Base-by-base conservation (phyloP, 2,888 invertebrate species). In the Plagodis dolabraria region DNA sequence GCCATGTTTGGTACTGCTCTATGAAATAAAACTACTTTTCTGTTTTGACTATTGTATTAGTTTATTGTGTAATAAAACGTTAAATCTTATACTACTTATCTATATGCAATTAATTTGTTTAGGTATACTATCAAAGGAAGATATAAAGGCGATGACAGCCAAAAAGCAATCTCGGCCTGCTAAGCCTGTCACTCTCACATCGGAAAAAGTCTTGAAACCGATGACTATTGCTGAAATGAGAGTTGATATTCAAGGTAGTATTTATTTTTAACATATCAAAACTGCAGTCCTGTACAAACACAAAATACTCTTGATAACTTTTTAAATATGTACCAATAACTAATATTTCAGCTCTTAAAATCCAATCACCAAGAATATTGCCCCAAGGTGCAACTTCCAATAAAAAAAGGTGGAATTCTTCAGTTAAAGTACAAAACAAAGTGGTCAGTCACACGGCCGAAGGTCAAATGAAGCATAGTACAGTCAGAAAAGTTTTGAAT, bases 341-440 rank as follows among this genome's bases (percentile, higher is more conserved):
- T 22, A 22, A 22, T 22, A 22, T 84, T 83, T 22, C 72, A 91
- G 90, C 82, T 5, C 54, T 87, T 36, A 82, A 68, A 68, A 60
- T 63, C 0, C 71, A 71, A 36, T 80, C 85, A 0, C 82, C 85
- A 0, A 77, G 58, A 63, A 76, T 65, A 50, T 52, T 43, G 44
- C 61, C 64, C 0, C 80, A 77, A 51, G 61, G 63, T 9, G 47
- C 69, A 11, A 63, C 77, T 34, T 81, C 84, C 6, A 56, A 69
- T 0, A 89, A 76, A 59, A 87, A 77, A 53, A 80, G 64, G n/a
- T 92, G 92, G 92, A 92, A 92, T 60, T 85, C 87, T 0, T 90
- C 92, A 12, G 76, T 87, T 0, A 92, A 92, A 71, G 69, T 89
- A 33, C 84, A 85, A 7, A 75, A 76, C 33, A 89, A 85, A 71